phyloP scores from a whole-genome alignment of 2,797 vertebrate genomes.

The Glossophaga mutica region DNA sequence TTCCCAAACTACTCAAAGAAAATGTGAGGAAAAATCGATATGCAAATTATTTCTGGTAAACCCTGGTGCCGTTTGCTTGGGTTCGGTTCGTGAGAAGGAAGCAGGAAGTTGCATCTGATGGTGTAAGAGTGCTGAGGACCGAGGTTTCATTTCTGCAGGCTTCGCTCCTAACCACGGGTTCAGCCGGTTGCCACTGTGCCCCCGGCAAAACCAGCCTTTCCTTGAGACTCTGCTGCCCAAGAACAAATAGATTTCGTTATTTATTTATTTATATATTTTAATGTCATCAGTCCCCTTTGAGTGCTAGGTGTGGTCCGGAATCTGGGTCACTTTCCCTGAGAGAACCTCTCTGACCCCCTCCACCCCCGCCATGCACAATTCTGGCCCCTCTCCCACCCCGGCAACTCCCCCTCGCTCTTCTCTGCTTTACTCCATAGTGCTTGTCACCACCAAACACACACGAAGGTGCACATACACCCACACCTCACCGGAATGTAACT shows the following conservation, averaged over 20 bases:
- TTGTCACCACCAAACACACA: background rate
- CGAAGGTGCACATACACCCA: background rate
- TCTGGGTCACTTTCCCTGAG: background rate
- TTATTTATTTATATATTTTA: background rate
- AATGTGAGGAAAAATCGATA: background rate
- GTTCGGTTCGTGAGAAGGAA: conserved; percentile 31
- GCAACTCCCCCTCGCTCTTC: background rate
- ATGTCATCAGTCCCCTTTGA: background rate
- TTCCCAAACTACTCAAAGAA: background rate
- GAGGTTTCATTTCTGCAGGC: conserved; percentile 41
- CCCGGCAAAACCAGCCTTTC: background rate
- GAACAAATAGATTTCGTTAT: background rate
- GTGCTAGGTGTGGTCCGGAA: background rate
- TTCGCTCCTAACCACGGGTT: fast-evolving
- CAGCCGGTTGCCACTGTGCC: background rate
- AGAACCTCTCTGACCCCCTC: background rate
- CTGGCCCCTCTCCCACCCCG: background rate
- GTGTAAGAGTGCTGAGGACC: background rate
- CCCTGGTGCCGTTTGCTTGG: background rate
- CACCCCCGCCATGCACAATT: background rate
- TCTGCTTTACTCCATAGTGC: background rate
- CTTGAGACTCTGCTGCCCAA: background rate
- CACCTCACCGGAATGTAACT: background rate
- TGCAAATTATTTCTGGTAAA: conserved; percentile 9
- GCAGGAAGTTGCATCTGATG: background rate